A percentile compares a stretch with the other conserved stretches of the same genome.
These are phyloP conservation scores for Sebastes fasciatus DNA, from an alignment of 2,113 vertebrate genomes.

Conservation along the genomic window DNA sequence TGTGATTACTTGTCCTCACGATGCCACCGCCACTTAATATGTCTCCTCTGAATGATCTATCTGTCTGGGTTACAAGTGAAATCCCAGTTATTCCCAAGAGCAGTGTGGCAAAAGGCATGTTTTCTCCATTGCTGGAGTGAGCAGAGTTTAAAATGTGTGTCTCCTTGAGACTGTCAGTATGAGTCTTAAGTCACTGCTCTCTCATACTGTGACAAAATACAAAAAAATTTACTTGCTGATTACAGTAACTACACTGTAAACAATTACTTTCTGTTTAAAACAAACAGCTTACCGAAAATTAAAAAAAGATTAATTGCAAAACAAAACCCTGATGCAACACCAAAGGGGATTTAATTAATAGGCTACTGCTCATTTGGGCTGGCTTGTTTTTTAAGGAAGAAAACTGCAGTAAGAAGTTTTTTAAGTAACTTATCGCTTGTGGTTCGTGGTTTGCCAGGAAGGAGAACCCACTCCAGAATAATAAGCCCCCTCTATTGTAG, in stretches of 20 bases:
- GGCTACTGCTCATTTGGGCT: background rate
- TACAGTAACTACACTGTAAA: background rate
- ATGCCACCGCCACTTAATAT: background rate
- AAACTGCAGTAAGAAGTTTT: background rate
- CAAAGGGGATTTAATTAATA: background rate
- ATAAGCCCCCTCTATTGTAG: slow-evolving; percentile 34
- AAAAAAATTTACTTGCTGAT: background rate
- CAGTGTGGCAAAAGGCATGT: background rate
- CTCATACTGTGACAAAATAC: background rate
- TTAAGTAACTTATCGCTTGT: slow-evolving; percentile 15
- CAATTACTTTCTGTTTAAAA: background rate
- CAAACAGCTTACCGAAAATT: background rate
- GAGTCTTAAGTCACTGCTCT: background rate
- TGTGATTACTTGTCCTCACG: background rate
- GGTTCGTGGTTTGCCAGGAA: slow-evolving; percentile 34
- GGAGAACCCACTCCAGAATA: slow-evolving; percentile 43
- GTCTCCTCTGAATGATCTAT: background rate
- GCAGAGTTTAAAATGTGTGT: background rate
- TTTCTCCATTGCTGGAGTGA: background rate
- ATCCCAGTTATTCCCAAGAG: background rate
- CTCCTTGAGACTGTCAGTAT: background rate
- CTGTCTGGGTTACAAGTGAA: background rate
- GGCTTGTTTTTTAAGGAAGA: background rate
- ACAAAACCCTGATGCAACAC: slow-evolving; percentile 2
- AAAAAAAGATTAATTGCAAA: background rate